phyloP scores from a whole-genome alignment of 1,140 invertebrate species.

The Dendroctonus valens region DNA sequence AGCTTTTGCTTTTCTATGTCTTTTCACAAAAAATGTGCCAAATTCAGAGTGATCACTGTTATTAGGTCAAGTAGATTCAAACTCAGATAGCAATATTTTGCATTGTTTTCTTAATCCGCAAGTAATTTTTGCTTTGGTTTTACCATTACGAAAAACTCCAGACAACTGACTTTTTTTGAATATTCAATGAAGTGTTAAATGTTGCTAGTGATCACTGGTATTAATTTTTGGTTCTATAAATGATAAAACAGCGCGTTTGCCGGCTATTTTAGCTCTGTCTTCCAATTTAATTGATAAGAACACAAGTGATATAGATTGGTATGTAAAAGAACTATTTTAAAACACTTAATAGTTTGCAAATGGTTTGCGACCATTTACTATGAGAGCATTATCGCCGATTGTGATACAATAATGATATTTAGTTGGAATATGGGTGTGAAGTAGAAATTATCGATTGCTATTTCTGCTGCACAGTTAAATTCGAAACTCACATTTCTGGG shows the following conservation, averaged over 20 bases:
- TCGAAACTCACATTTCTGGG: neutral
- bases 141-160: too few species aligned
- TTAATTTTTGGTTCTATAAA: slow-evolving; percentile 1
- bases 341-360: neutral
- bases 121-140: too few species aligned
- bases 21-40: too few species aligned
- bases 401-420: slow-evolving; percentile 23
- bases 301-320: slow-evolving; percentile 26
- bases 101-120: too few species aligned
- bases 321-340: slow-evolving; percentile 27
- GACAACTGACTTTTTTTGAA: too few species aligned
- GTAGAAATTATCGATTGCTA: neutral
- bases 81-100: too few species aligned
- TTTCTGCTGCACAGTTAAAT: slow-evolving; percentile 1
- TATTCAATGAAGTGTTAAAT: too few species aligned
- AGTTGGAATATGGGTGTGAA: slow-evolving; percentile 5
- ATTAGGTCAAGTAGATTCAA: too few species aligned
- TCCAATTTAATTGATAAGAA: slow-evolving; percentile 25
- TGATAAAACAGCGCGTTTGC: slow-evolving; percentile 9
- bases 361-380: too few species aligned
- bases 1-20: too few species aligned
- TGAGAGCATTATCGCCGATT: slow-evolving; percentile 6
- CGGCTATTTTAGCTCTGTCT: slow-evolving; percentile 26
- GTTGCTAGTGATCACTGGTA: too few species aligned
- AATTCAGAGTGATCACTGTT: too few species aligned